phyloP scores from a whole-genome alignment of 1,140 invertebrate species.

The Hesperophylax magnus region DNA sequence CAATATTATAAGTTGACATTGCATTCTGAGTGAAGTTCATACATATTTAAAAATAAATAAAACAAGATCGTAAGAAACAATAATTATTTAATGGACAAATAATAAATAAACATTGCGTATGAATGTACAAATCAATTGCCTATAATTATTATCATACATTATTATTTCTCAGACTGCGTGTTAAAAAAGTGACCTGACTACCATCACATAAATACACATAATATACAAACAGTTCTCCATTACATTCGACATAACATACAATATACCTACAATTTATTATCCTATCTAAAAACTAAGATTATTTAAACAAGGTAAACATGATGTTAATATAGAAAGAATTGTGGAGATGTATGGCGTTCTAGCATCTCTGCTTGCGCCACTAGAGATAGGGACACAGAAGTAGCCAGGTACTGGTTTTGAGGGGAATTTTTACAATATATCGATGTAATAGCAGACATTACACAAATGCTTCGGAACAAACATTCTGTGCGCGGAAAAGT shows the following conservation, averaged over 20 bases:
- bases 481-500: too few species aligned
- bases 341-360: too few species aligned
- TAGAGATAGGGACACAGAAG: too few species aligned
- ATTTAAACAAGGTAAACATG: too few species aligned
- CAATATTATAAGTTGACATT: too few species aligned
- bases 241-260: slow-evolving; percentile 21
- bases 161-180: not conserved
- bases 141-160: not conserved
- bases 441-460: too few species aligned
- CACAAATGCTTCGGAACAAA: too few species aligned
- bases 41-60: not conserved
- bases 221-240: not conserved
- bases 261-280: slow-evolving; percentile 34
- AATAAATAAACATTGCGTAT: slow-evolving; percentile 25
- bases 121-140: not conserved
- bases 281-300: slow-evolving; percentile 10
- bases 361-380: too few species aligned
- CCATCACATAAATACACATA: slow-evolving; percentile 1
- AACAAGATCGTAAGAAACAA: slow-evolving; percentile 5
- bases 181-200: not conserved
- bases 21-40: too few species aligned
- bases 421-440: too few species aligned
- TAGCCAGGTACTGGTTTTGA: too few species aligned
- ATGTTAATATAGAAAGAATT: too few species aligned
- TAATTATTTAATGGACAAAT: slow-evolving; percentile 13